These are phyloP conservation scores for Plectropomus leopardus DNA, from an alignment of 2,113 vertebrate genomes.

Conservation along the genomic window DNA sequence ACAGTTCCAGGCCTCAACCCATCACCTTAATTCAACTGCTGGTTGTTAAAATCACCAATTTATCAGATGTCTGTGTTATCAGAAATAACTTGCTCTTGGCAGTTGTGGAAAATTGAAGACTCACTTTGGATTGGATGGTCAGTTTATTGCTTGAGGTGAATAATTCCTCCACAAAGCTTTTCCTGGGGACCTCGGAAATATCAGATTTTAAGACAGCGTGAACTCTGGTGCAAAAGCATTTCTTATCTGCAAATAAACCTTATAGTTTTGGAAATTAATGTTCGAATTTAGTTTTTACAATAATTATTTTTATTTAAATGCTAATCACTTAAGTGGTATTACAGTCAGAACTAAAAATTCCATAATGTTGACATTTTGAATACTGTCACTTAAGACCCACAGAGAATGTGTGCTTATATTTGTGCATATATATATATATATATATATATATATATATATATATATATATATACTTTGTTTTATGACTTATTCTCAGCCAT, in stretches of 20 bases:
- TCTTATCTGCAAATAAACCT: constrained; percentile 18
- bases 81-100: constrained; percentile 69
- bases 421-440: too few species aligned
- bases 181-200: constrained; percentile 31
- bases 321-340: not conserved
- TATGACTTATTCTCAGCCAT: too few species aligned
- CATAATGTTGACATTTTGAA: not conserved
- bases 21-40: constrained; percentile 71
- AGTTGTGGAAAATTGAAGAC: constrained; percentile 68
- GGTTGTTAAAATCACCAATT: constrained; percentile 74
- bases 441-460: too few species aligned
- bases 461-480: too few species aligned
- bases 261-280: not conserved
- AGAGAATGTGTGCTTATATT: not conserved
- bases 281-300: not conserved
- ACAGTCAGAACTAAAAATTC: not conserved
- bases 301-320: not conserved
- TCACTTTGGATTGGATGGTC: constrained; percentile 47
- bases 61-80: constrained; percentile 76
- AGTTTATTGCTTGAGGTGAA: constrained; percentile 63
- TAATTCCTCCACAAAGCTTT: constrained; percentile 53
- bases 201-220: constrained; percentile 47
- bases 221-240: not conserved
- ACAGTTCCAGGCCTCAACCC: constrained; percentile 66
- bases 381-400: not conserved